A percentile compares a stretch with the other conserved stretches of the same genome.
Conservation (phyloP, 2,888 invertebrate genomes). For the Atethmia centrago region DNA sequence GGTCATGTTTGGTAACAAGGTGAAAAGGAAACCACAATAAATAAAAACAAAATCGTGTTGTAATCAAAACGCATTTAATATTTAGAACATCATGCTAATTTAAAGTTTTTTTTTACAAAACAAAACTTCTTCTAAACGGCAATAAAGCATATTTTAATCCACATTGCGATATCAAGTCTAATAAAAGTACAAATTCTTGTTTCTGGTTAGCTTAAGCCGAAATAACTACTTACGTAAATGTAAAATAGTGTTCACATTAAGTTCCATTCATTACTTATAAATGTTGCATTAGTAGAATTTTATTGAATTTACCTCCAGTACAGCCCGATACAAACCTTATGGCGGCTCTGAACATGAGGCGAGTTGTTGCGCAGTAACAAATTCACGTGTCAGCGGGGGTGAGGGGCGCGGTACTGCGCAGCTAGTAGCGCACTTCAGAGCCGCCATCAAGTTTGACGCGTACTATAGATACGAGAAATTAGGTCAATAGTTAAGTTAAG, state of each 20-base stretch:
- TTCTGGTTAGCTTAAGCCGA: conserved; percentile 71
- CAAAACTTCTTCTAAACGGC: conserved; percentile 77
- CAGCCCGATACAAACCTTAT: too few relatives aligned
- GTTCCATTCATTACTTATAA: conserved; percentile 47
- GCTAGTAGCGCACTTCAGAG: too few relatives aligned
- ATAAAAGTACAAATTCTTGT: conserved; percentile 72
- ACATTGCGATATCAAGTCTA: conserved; percentile 70
- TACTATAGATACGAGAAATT: background rate
- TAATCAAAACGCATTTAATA: conserved; percentile 81
- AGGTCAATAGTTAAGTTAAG: background rate
- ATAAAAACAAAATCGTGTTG: conserved; percentile 65
- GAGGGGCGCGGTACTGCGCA: too few relatives aligned
- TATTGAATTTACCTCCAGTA: background rate
- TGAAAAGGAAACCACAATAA: background rate
- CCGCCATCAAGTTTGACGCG: too few relatives aligned
- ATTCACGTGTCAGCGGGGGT: too few relatives aligned
- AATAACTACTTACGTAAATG: conserved; percentile 65
- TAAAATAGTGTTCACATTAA: conserved; percentile 62
- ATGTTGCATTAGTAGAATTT: conserved; percentile 39
- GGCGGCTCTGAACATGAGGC: too few relatives aligned
- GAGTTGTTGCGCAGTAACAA: too few relatives aligned
- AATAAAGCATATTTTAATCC: conserved; percentile 78
- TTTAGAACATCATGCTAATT: conserved; percentile 82
- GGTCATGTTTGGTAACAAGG: background rate
- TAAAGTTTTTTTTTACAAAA: conserved; percentile 78